Base-by-base conservation (phyloP, 2,888 invertebrate genomes). In the Noctua pronuba region DNA sequence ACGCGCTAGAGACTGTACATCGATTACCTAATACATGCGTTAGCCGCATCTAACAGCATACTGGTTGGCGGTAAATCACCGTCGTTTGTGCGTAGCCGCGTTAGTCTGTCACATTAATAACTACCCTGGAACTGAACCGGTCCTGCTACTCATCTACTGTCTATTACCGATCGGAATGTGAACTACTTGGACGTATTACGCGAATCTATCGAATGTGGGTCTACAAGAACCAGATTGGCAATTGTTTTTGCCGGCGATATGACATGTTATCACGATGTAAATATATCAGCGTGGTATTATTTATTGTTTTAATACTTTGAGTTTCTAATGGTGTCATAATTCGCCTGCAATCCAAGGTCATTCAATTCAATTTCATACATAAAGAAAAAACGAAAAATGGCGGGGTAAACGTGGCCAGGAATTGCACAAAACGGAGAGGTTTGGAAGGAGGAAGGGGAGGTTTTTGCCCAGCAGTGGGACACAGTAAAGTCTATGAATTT, bases 91-190 rank as follows among this genome's bases (percentile, higher is more conserved):
- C 55, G 46, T 75, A 24, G 28, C 68, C 79, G 78, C 79, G 81
- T 80, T 71, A 81, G 66, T 73, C 81, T 85, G 79, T 78, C 89
- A 84, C 85, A 86, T 85, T 89, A 84, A 79, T 87, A 84, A 84
- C 67, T 18, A 70, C 58, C 66, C 62, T 83, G 69, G 64, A 70
- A 73, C 73, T 64, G 31, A 87, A 84, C 83, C 58, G 79, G 82
- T 84, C 41, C 18, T 62, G 44, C 60, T 24, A 68, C 49, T 65
- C 31, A 65, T 65, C 49, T 13, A 78, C n/a, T 73, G n/a, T 76
- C 68, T 76, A 28, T 75, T 82, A 65, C 38, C 67, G 31, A 83
- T 73, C 1, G 68, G 13, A 46, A 78, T 75, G 16, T 81, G 35
- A 64, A 62, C 44, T 13, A 81, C 31, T 77, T 77, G 13, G 13